Evolutionary conservation across 1,140 invertebrate genomes (phyloP), one percentile per base, ranked within the genome.

Genomic region (Sipha flava): DNA sequence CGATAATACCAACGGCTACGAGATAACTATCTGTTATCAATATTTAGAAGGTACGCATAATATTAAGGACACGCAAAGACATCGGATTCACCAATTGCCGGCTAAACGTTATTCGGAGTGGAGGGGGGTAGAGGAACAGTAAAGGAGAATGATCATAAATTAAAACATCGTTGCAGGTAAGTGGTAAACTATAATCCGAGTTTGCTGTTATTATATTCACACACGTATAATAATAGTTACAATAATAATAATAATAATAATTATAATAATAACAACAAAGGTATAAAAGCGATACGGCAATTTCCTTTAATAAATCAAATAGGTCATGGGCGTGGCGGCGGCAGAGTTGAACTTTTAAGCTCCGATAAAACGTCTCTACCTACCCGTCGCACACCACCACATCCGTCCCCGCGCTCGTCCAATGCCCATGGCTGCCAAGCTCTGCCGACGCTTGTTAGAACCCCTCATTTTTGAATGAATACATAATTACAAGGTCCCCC

Each of bases 291-390:
- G 70, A 52, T 52, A 73, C 31, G 29, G 45, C 26, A 49, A 72
- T 47, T 72, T 73, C 18, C 70, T 21, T 73, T 47, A 54, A 73
- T 73, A 73, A 73, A 73, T 73, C 70, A 73, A 73, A 73, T 26
- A 52, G 70, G 70, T 54, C 45, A 72, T 49, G 68, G 70, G 47
- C 70, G 70, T 52, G 70, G 70, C 29, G 18, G 70, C 29, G 18
- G 47, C 6, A 9, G n/a, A 73, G 47, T 54, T 52, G 45, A 73
- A 73, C 68, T 72, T 72, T 72, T 52, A 73, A 73, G 47, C 70
- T 34, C 29, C 29, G 47, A 73, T 73, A 73, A 73, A 73, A 54
- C 18, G 47, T 14, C 26, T 52, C 26, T 18, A 31, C 23, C 21
- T 62, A 1, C 26, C 3, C 5, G 43, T 45, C 57, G 14, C 14